These are phyloP conservation scores for Ictalurus furcatus DNA, from an alignment of 2,113 vertebrate species.

Conservation along the genomic window DNA sequence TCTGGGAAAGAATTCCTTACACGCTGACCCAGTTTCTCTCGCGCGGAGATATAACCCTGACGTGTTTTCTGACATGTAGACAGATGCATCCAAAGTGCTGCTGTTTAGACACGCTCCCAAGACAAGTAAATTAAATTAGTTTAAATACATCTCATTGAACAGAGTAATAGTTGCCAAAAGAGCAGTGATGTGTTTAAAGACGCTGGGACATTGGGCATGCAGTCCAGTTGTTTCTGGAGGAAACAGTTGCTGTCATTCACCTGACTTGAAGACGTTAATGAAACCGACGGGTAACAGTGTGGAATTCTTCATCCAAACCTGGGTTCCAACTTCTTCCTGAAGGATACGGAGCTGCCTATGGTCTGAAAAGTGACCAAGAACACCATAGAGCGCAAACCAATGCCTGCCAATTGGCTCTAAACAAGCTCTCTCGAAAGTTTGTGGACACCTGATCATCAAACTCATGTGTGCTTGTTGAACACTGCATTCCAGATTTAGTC, in stretches of 20 bases:
- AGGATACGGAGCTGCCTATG: conserved; percentile 7
- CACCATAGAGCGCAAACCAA: not conserved
- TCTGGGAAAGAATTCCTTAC: not conserved
- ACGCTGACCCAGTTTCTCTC: conserved; percentile 23
- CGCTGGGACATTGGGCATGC: conserved; percentile 17
- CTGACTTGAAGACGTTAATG: not conserved
- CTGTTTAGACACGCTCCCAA: conserved; percentile 29
- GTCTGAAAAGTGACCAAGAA: not conserved
- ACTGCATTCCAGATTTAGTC: not conserved
- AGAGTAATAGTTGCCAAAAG: conserved; percentile 38
- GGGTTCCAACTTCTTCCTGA: not conserved
- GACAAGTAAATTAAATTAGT: conserved; percentile 42
- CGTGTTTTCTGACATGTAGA: not conserved
- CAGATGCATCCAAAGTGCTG: not conserved
- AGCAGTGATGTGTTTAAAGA: conserved; percentile 32
- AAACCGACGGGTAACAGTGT: not conserved
- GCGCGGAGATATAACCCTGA: not conserved
- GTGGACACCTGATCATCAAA: not conserved
- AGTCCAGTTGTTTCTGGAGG: not conserved
- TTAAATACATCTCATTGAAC: conserved; percentile 44
- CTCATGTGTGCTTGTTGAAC: not conserved
- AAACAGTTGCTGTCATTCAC: not conserved
- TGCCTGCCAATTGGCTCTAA: conserved; percentile 7
- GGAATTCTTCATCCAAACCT: not conserved
- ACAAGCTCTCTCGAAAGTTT: not conserved